phyloP scores from a whole-genome alignment of 2,888 invertebrate genomes.

The Calliopum simillimum region DNA sequence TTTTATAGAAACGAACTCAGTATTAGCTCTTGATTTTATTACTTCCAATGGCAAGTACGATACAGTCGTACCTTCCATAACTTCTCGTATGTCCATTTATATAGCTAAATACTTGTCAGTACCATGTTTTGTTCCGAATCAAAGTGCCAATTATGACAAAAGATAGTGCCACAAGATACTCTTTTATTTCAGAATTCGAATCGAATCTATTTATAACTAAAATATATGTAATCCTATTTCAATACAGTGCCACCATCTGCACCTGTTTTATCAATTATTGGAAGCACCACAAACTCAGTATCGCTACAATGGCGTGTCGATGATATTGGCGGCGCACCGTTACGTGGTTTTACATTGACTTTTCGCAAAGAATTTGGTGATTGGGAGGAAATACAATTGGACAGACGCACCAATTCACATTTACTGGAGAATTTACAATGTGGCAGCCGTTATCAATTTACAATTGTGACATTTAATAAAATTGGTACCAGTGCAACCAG shows the following conservation, averaged over 20 bases:
- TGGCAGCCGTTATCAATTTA: constrained; percentile 81
- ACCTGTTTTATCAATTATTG: constrained; percentile 69
- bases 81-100: no score
- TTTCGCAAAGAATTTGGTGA: constrained; percentile 70
- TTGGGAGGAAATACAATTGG: constrained; percentile 70
- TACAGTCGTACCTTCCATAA: no score
- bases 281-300: constrained; percentile 69
- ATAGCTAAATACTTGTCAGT: no score
- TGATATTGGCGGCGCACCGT: constrained; percentile 70
- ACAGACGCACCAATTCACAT: constrained; percentile 72
- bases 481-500: constrained; percentile 81
- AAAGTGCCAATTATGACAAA: no score
- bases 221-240: constrained; percentile 1
- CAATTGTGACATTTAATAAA: constrained; percentile 80
- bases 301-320: constrained; percentile 70
- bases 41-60: no score
- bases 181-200: no score
- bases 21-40: no score
- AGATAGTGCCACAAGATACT: no score
- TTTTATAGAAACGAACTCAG: no score
- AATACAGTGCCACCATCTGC: constrained; percentile 71
- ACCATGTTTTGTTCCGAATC: no score
- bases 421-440: constrained; percentile 80
- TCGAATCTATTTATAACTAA: no score
- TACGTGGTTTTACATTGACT: constrained; percentile 70